phyloP scores from a whole-genome alignment of 2,113 vertebrate species.

The Pica pica region DNA sequence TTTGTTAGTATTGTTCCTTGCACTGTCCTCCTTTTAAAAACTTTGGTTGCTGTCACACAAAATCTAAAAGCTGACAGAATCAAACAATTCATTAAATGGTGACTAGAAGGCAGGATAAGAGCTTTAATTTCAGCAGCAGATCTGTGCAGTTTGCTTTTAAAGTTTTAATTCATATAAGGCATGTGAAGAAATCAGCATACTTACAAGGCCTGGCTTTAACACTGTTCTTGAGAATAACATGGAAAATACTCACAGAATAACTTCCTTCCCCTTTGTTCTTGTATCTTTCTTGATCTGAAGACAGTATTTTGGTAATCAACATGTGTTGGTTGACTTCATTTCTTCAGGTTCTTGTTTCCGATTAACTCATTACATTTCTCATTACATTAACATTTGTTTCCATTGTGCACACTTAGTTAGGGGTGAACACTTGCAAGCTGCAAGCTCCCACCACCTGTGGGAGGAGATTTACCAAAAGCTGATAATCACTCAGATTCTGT shows the following conservation, averaged over 20 bases:
- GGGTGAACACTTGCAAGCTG: neutral
- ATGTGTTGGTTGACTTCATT: neutral
- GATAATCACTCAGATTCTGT: neutral
- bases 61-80: neutral
- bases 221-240: neutral
- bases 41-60: neutral
- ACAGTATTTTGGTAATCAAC: neutral
- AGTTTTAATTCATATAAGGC: neutral
- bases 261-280: neutral
- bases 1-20: neutral
- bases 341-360: neutral
- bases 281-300: neutral
- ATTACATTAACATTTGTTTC: neutral
- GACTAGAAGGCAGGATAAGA: neutral
- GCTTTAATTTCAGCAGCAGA: neutral
- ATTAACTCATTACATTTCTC: neutral
- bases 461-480: neutral
- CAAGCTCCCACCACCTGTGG: neutral
- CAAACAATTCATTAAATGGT: neutral
- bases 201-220: neutral
- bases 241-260: accelerated
- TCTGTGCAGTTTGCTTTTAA: neutral
- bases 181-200: neutral
- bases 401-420: neutral
- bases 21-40: neutral